phyloP scores from a whole-genome alignment of 2,113 vertebrate species.

The Pseudorasbora parva region DNA sequence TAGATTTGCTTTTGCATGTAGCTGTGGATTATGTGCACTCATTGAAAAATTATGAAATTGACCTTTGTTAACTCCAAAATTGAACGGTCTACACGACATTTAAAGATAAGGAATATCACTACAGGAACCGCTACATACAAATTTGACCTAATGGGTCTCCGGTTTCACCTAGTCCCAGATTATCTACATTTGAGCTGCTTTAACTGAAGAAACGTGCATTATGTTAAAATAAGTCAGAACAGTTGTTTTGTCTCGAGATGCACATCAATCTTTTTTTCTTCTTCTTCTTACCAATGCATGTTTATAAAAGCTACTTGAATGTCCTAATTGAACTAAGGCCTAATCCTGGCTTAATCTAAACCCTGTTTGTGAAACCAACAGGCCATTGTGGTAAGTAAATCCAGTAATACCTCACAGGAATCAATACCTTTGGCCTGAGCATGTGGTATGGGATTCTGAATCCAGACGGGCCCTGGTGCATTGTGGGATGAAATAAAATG shows the following conservation, averaged over 20 bases:
- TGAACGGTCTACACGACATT: not conserved
- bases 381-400: not conserved
- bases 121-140: not conserved
- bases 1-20: not conserved
- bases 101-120: not conserved
- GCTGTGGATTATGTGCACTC: not conserved
- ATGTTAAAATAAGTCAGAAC: too few species aligned
- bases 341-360: too few species aligned
- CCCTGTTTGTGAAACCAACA: too few species aligned
- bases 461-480: constrained; percentile 71
- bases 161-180: too few species aligned
- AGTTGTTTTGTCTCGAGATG: too few species aligned
- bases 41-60: not conserved
- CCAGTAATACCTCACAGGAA: not conserved
- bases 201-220: too few species aligned
- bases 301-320: too few species aligned
- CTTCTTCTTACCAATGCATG: too few species aligned
- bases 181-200: too few species aligned
- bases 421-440: not conserved
- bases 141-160: too few species aligned
- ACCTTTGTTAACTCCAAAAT: not conserved
- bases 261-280: too few species aligned
- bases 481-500: constrained; percentile 95
- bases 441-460: not conserved
- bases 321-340: too few species aligned